phyloP scores from a whole-genome alignment of 2,797 vertebrate species.

The Lutjanus argentimaculatus region DNA sequence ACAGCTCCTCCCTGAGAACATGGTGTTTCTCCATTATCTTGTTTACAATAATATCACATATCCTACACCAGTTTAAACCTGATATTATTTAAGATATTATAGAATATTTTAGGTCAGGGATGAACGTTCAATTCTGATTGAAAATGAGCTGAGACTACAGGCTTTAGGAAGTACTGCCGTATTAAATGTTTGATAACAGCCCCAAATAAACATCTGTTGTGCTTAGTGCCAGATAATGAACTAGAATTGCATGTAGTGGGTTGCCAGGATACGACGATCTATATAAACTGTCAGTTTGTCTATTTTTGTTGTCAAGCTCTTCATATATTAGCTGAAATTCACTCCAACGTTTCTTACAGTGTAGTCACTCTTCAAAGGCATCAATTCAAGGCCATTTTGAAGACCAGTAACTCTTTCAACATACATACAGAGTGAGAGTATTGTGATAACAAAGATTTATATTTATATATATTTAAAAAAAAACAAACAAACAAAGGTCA shows the following conservation, averaged over 20 bases:
- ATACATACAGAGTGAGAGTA: not conserved
- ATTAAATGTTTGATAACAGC: not conserved
- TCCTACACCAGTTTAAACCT: not conserved
- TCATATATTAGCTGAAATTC: not conserved
- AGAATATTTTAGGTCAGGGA: not conserved
- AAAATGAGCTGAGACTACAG: not conserved
- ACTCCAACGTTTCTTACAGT: not conserved
- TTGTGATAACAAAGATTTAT: too few relatives aligned
- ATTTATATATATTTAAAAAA: too few relatives aligned
- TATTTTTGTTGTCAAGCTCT: not conserved
- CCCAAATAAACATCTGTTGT: not conserved
- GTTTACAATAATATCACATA: slow-evolving; percentile 8
- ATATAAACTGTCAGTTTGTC: not conserved
- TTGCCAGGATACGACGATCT: slow-evolving; percentile 5
- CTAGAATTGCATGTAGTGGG: not conserved
- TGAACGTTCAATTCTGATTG: too few relatives aligned
- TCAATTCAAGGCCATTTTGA: not conserved
- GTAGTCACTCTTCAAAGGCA: not conserved
- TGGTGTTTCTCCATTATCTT: not conserved
- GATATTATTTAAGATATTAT: not conserved
- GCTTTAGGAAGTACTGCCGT: too few relatives aligned
- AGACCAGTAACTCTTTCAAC: not conserved
- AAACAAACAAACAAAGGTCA: too few relatives aligned
- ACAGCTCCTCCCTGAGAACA: not conserved
- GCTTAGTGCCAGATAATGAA: not conserved